These are phyloP conservation scores for Podarcis cretensis DNA, from an alignment of 2,113 vertebrate species.

Conservation along the genomic window DNA sequence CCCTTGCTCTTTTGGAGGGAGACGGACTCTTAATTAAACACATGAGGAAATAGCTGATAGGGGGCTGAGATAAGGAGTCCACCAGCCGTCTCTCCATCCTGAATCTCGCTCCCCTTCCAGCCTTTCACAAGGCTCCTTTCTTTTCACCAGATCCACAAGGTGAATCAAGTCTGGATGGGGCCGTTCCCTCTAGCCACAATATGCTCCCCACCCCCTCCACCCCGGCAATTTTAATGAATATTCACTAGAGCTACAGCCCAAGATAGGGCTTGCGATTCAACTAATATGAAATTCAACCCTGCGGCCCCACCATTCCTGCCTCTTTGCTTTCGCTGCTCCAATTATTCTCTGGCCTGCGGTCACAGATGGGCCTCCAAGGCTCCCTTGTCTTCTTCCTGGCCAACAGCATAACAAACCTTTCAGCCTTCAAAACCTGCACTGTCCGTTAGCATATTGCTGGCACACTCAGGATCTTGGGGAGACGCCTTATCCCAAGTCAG, in stretches of 20 bases:
- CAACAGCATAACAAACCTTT: neutral
- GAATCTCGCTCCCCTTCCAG: neutral
- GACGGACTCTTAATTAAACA: constrained; percentile 69
- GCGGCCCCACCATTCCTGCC: neutral
- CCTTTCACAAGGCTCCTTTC: rapidly evolving
- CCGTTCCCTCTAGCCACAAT: neutral
- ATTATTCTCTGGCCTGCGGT: neutral
- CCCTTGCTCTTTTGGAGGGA: constrained; percentile 62
- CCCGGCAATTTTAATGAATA: neutral
- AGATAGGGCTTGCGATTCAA: neutral
- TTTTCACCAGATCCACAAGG: neutral
- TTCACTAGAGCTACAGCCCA: neutral
- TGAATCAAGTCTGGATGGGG: neutral
- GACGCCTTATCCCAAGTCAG: neutral
- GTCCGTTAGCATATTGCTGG: neutral
- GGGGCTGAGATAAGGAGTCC: constrained; percentile 62
- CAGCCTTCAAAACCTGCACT: neutral
- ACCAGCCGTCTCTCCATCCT: constrained; percentile 33
- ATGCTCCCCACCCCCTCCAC: too few species aligned
- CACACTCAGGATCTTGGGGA: neutral
- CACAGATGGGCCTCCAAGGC: too few species aligned
- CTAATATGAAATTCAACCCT: neutral
- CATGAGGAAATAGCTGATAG: constrained; percentile 69
- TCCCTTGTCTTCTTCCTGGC: neutral
- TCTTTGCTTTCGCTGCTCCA: neutral